Evolutionary conservation across 2,797 vertebrate genomes (phyloP), one percentile per base, ranked within the genome.

Genomic region (Acropternis orthonyx): DNA sequence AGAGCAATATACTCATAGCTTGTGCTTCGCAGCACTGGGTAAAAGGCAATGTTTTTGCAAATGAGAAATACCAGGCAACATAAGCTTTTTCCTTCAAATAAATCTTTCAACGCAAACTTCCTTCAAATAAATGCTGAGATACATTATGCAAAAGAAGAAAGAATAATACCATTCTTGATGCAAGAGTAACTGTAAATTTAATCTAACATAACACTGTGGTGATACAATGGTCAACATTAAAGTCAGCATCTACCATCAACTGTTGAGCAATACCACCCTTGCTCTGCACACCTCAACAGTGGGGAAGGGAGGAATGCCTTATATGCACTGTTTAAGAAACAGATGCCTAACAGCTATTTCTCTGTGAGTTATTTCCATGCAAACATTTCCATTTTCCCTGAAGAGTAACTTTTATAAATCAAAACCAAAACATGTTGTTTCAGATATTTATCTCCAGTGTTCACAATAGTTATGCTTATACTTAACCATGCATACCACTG

Each of bases 1-100:
- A 59, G 56, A 86, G 56, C 78, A 63, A 78, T 88, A 90, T 88
- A 89, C 43, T 73, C 80, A 75, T 54, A 85, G 59, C 44, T 81
- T 76, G 56, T 27, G 76, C 59, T 82, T 79, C 71, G 49, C 52
- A 85, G 52, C 44, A 71, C 62, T 85, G 83, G 85, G 79, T 78
- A 90, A 95, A 96, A 94, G 88, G 88, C 73, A 93, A 82, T 67
- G 37, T 63, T 94, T 81, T 54, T 58, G 44, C 69, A 92, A 90
- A 92, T 58, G 36, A 88, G 73, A 93, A 93, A 75, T 16, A 88
- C 56, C 71, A 93, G 78, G 62, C 43, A 75, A 88, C 43, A 66
- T 39, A 81, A 85, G 20, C 13, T 66, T 72, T 55, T 67, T 75
- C 58, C 46, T 74, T 83, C 78, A 63, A 74, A 92, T 77, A 79